Percentiles rank a stretch among this genome's conserved stretches.
These are phyloP conservation scores for Trichonephila clavipes DNA, from an alignment of 1,140 invertebrate species.

Conservation along the genomic window DNA sequence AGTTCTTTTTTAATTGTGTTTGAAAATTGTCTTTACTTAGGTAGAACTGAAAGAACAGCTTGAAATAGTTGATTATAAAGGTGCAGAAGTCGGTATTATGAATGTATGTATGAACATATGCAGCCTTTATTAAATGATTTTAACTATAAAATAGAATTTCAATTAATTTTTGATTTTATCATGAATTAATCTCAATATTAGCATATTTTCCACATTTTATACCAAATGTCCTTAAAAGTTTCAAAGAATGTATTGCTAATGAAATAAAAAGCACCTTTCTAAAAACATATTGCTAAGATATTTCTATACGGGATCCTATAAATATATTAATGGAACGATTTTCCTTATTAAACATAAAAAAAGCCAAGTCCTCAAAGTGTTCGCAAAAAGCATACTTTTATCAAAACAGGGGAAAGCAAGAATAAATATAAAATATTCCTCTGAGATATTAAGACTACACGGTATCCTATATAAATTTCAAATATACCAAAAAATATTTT, in stretches of 20 bases:
- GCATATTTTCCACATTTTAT: background rate
- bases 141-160: background rate
- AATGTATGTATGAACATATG: conserved; percentile 81
- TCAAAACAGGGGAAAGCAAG: no score
- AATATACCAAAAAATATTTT: no score
- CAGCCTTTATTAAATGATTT: background rate
- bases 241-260: background rate
- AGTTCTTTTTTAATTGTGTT: background rate
- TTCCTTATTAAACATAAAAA: no score
- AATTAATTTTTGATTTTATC: background rate
- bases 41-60: conserved; percentile 84
- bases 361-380: no score
- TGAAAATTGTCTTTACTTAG: conserved; percentile 74
- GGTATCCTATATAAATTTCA: no score
- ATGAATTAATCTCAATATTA: background rate
- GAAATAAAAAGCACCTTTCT: no score
- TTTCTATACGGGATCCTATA: no score
- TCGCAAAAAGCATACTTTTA: no score
- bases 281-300: no score
- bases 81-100: conserved; percentile 83
- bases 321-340: no score
- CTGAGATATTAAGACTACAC: no score
- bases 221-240: background rate
- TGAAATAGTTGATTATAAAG: conserved; percentile 83
- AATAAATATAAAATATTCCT: no score